Evolutionary conservation across 1,140 invertebrate genomes (phyloP), one percentile per base, ranked within the genome.

Genomic region (Copidosoma floridanum): DNA sequence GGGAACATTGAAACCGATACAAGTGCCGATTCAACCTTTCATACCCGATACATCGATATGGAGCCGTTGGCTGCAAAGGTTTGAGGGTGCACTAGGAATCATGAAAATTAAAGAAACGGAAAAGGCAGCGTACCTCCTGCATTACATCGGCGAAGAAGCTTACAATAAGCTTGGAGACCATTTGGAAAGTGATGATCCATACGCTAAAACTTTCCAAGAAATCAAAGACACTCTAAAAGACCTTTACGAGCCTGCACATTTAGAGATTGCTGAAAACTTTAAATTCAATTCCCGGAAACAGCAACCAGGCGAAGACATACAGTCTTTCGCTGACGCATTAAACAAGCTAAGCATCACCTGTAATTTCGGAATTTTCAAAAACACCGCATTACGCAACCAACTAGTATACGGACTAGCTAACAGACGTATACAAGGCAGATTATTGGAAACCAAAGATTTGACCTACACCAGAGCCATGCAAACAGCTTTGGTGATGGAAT

Each of bases 71-170:
- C 29, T 7, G n/a, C 10, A 51, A n/a, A 6, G 21, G 35, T 54
- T 64, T 18, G 58, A 64, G 40, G 53, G 40, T 5, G 57, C 63
- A n/a, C 41, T 64, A 23, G 52, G 43, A n/a, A 41, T 64, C 12
- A 50, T 55, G 21, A 48, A 55, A 38, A 41, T 50, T 21, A 50
- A 50, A 14, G 41, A 18, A 14, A 32, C 40, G 16, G 23, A 47
- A 29, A 52, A 53, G 24, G n/a, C 24, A 8, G 18, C 35, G 8
- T 60, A 51, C 24, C 44, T 59, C 20, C 26, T 57, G 29, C 44
- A 63, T 43, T 63, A 37, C 38, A 63, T 63, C 26, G 55, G 61
- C 18, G 21, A 24, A 20, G 21, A 21, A n/a, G 53, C 47, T 10
- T 38, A 11, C 20, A 47, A 24, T 18, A 23, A 3, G 44, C 44